A percentile compares a stretch with the other conserved stretches of the same genome.
These are phyloP conservation scores for Stratiomys singularior DNA, from an alignment of 2,888 invertebrate species.

Conservation along the genomic window DNA sequence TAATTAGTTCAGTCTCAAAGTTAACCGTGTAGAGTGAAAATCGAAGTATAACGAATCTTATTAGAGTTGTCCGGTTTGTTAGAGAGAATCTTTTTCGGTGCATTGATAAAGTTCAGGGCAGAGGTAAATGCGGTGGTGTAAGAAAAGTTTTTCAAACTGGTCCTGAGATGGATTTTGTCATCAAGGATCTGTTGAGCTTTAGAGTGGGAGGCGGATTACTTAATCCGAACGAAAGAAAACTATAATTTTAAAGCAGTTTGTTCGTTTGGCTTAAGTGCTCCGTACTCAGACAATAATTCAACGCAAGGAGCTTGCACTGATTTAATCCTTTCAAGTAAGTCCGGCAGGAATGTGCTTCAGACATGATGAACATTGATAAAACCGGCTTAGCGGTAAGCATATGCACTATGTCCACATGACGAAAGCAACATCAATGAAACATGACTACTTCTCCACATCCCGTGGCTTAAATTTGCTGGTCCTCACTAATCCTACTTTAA, in stretches of 20 bases:
- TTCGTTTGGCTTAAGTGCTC: constrained; percentile 66
- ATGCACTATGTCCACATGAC: too few species aligned
- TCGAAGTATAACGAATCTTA: constrained; percentile 17
- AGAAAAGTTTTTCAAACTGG: too few species aligned
- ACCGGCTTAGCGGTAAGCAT: too few species aligned
- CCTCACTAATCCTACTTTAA: neutral
- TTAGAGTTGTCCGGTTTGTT: neutral
- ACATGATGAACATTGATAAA: too few species aligned
- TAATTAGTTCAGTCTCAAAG: constrained; percentile 51
- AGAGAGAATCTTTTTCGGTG: neutral
- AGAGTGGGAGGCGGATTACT: constrained; percentile 62
- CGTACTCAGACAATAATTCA: constrained; percentile 57
- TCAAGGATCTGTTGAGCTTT: neutral
- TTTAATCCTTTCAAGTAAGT: too few species aligned
- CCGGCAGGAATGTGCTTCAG: too few species aligned
- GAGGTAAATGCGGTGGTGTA: too few species aligned
- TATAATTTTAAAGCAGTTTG: constrained; percentile 56
- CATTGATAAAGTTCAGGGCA: neutral
- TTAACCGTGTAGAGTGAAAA: constrained; percentile 50
- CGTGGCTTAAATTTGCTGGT: constrained; percentile 4
- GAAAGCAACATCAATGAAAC: neutral
- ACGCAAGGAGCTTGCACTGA: neutral
- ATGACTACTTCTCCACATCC: neutral
- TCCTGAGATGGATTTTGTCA: too few species aligned
- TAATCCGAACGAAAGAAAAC: constrained; percentile 67